Base-by-base conservation (phyloP, 2,888 invertebrate species). In the Caenorhabditis zanzibari region DNA sequence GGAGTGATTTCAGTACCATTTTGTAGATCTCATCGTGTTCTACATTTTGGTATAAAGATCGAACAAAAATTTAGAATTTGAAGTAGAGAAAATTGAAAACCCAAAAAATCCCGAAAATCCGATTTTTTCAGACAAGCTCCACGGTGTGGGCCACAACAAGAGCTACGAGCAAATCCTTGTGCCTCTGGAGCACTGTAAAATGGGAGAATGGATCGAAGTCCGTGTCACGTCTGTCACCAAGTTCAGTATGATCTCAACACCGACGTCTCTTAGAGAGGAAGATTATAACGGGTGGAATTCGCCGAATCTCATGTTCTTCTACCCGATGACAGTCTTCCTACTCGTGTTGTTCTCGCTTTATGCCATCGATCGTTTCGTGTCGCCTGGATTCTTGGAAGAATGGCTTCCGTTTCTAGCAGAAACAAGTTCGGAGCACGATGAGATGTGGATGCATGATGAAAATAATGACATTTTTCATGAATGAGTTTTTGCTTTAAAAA, bases 61-160 rank as follows among this genome's bases (percentile, higher is more conserved):
- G n/a, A n/a, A n/a, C n/a, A n/a, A n/a, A n/a, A n/a, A n/a, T n/a
- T n/a, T n/a, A n/a, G n/a, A n/a, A n/a, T n/a, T n/a, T n/a, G n/a
- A n/a, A n/a, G n/a, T n/a, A n/a, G n/a, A n/a, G n/a, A n/a, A n/a
- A n/a, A n/a, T n/a, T n/a, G n/a, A n/a, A n/a, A n/a, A n/a, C n/a
- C 32, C 7, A 32, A 32, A 32, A 32, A 32, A 7, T 32, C 32
- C 4, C 4, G 7, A 32, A 61, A 0, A 12, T 63, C 26, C 10
- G 26, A 41, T 12, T 28, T 63, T 85, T 82, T n/a, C 81, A 92
- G 98, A 98, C 92, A 95, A 95, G 88, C 94, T 95, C 79, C 95
- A 96, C 93, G 97, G 95, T 92, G 98, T 98, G 10, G 97, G 95
- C 0, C 98, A 99, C 93, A 98, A 98, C 93, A 96, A 97, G 92